These are phyloP conservation scores for Bicyclus anynana DNA, from an alignment of 1,140 invertebrate species.

Conservation along the genomic window DNA sequence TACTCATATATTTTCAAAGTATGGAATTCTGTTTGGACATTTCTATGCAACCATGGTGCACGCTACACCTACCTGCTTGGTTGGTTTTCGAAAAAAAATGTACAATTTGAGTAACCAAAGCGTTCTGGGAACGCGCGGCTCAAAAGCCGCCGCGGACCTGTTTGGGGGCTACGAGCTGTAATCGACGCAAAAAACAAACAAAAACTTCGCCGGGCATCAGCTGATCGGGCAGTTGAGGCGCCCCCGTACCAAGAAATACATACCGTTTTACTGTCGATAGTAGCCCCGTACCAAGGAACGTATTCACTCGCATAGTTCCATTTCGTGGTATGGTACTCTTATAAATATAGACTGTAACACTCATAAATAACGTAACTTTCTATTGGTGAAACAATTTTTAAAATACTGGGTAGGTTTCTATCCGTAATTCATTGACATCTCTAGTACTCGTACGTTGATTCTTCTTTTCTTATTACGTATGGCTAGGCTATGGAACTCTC, in stretches of 20 bases:
- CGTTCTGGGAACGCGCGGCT: constrained; percentile 39
- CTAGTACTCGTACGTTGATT: too few relatives aligned
- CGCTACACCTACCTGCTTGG: constrained; percentile 35
- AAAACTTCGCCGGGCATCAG: constrained; percentile 45
- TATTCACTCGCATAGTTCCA: too few relatives aligned
- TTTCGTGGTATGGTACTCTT: too few relatives aligned
- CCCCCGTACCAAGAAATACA: constrained; percentile 40
- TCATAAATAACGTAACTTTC: too few relatives aligned
- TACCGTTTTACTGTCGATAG: constrained; percentile 8
- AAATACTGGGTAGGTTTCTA: too few relatives aligned
- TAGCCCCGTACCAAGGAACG: too few relatives aligned
- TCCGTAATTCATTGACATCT: too few relatives aligned
- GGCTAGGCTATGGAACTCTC: too few relatives aligned
- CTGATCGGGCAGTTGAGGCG: constrained; percentile 56
- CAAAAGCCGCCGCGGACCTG: constrained; percentile 48
- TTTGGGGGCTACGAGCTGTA: constrained; percentile 29
- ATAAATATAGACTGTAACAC: too few relatives aligned
- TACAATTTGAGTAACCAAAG: constrained; percentile 24
- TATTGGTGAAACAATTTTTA: too few relatives aligned
- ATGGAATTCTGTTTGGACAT: background rate
- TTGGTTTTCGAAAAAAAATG: constrained; percentile 29
- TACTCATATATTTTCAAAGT: too few relatives aligned
- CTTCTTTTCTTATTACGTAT: too few relatives aligned
- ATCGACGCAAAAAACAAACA: constrained; percentile 45
- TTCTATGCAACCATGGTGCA: background rate